Conservation (phyloP, 2,113 vertebrate genomes). For the Otolemur garnettii region DNA sequence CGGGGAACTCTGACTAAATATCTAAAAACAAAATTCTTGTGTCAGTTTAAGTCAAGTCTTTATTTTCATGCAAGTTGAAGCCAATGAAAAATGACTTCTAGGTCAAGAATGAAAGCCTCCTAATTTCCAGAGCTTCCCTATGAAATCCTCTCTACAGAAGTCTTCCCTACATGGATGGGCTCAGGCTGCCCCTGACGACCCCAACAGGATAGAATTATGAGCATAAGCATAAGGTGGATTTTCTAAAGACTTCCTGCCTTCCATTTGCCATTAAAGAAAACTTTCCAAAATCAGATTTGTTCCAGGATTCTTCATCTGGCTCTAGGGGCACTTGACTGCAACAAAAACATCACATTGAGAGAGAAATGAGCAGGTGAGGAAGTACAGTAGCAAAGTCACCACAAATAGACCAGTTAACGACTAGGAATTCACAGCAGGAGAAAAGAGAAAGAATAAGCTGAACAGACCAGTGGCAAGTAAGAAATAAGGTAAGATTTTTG, state of each 20-base stretch:
- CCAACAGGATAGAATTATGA: not conserved
- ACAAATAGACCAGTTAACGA: not conserved
- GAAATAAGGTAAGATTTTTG: not conserved
- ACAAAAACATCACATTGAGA: not conserved
- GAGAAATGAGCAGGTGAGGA: not conserved
- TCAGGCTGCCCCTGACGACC: not conserved
- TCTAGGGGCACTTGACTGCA: not conserved
- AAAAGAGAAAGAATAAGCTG: not conserved
- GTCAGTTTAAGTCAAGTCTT: not conserved
- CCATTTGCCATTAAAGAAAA: slow-evolving; percentile 10
- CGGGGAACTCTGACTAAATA: not conserved
- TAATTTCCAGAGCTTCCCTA: slow-evolving; percentile 25
- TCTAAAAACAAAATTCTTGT: not conserved
- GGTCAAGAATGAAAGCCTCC: slow-evolving; percentile 12
- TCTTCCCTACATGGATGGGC: not conserved
- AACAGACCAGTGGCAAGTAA: not conserved
- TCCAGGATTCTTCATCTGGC: not conserved
- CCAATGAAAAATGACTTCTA: not conserved
- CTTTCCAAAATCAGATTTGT: slow-evolving; percentile 17
- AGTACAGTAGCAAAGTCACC: not conserved
- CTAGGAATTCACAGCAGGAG: not conserved
- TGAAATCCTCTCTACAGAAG: not conserved
- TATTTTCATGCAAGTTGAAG: slow-evolving; percentile 35
- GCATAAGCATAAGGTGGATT: not conserved
- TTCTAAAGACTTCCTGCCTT: not conserved